Evolutionary conservation across 2,113 vertebrate species (phyloP).

Genomic region (Cathartes aura): DNA sequence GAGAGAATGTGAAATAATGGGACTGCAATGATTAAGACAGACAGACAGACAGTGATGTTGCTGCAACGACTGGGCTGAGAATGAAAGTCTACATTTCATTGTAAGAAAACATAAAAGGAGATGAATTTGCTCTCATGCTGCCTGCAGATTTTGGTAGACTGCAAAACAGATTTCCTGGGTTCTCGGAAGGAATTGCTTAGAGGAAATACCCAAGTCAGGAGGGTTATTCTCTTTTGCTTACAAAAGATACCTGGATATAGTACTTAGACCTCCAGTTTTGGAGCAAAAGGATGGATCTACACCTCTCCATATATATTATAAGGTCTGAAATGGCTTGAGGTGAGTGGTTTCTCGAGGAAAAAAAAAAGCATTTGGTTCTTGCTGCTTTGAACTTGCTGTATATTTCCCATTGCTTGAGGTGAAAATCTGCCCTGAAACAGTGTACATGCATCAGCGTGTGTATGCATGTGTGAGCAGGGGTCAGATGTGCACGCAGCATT

Average conservation of each 20-base stretch:
- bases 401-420: not conserved
- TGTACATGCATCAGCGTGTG: not conserved
- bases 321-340: not conserved
- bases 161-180: not conserved
- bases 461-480: not conserved
- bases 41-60: conserved; percentile 11
- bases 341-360: not conserved
- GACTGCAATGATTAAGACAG: not conserved
- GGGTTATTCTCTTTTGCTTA: not conserved
- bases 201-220: not conserved
- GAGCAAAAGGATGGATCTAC: not conserved
- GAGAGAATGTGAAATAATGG: not conserved
- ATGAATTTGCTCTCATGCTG: not conserved
- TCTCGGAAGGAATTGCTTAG: not conserved
- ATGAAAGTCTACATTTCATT: conserved; percentile 14
- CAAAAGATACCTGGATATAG: not conserved
- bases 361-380: not conserved
- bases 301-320: not conserved
- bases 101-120: conserved; percentile 34
- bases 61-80: not conserved
- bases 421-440: not conserved
- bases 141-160: not conserved
- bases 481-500: not conserved
- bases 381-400: not conserved
- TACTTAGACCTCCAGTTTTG: not conserved